Percentiles rank a stretch among this genome's conserved stretches.
Conservation (phyloP, 1,140 invertebrate species). For the Colletes latitarsis region DNA sequence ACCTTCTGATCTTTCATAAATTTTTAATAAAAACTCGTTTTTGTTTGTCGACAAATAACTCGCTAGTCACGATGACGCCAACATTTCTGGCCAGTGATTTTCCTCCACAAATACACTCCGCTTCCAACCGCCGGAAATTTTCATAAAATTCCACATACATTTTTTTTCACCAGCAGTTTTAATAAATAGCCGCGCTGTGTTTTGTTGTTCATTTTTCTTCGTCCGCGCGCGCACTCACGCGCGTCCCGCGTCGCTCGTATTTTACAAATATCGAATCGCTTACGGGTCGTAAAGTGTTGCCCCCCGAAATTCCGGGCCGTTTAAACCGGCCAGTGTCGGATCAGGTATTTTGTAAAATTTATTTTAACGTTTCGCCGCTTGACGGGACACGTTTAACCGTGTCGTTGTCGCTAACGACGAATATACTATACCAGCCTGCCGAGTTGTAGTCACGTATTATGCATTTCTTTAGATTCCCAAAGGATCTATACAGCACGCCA, state of each 20-base stretch:
- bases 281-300: slow-evolving; percentile 58
- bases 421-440: background rate
- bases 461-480: background rate
- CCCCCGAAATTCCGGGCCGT: slow-evolving; percentile 47
- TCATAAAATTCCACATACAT: slow-evolving; percentile 36
- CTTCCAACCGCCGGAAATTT: slow-evolving; percentile 31
- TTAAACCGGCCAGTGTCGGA: slow-evolving; percentile 28
- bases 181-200: slow-evolving; percentile 34
- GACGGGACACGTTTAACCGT: slow-evolving; percentile 9
- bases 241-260: slow-evolving; percentile 56
- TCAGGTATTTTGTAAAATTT: slow-evolving; percentile 55
- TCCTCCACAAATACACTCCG: background rate
- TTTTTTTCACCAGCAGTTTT: slow-evolving; percentile 19
- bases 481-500: too few relatives aligned
- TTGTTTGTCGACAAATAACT: slow-evolving; percentile 31
- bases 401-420: slow-evolving; percentile 3
- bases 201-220: slow-evolving; percentile 35
- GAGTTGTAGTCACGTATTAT: slow-evolving; percentile 19
- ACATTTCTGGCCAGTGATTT: background rate
- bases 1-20: too few relatives aligned
- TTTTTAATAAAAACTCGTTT: slow-evolving; percentile 19
- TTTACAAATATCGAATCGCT: slow-evolving; percentile 64
- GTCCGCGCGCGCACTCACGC: slow-evolving; percentile 13
- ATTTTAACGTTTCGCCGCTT: slow-evolving; percentile 39
- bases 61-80: background rate